Base-by-base conservation (phyloP, 64 coral and sea anemone genomes). In the Montipora efflorescens region DNA sequence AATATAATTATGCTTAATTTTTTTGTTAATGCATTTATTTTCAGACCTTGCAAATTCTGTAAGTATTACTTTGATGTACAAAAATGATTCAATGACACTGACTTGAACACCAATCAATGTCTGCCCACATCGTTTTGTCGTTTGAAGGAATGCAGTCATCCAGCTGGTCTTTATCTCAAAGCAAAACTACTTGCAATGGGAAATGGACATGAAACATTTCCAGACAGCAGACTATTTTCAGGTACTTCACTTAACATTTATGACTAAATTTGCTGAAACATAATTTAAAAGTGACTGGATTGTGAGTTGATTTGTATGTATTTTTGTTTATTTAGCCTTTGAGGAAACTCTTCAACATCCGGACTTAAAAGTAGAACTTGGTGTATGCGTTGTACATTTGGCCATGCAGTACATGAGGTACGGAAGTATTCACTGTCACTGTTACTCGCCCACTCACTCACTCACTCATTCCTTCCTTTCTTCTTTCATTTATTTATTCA, bases 11-110 rank as follows among this genome's bases (percentile, higher is more conserved):
- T 77, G 13, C 9, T 78, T 48, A 68, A 1, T 62, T 79, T 69
- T 22, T 71, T 49, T 88, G 4, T 59, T n/a, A 52, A 4, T 71
- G 28, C 51, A 51, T 73, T 80, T 87, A 16, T 86, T 77, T 83
- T n/a, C 75, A 99, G 98, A 90, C 25, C 92, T 99, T 83, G 98
- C 98, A 80, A 99, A 99, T 74, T 89, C 98, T 43, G 98, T 99
- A 92, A 96, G 98, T 99, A 94, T 74, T 14, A 22, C 59, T 5
- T 49, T 8, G 48, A 4, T 28, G 8, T 25, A 9, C 19, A 74
- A 9, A 10, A 36, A 0, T 87, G 5, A 70, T 4, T 5, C 7
- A 15, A 21, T 87, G 16, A 48, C n/a, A 10, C 1, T 1, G 2
- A 2, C 18, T 45, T 67, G 0, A 45, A 22, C 3, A 21, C n/a